Evolutionary conservation across 2,888 invertebrate genomes (phyloP), one percentile per base, ranked within the genome.

Genomic region (Achlya flavicornis): DNA sequence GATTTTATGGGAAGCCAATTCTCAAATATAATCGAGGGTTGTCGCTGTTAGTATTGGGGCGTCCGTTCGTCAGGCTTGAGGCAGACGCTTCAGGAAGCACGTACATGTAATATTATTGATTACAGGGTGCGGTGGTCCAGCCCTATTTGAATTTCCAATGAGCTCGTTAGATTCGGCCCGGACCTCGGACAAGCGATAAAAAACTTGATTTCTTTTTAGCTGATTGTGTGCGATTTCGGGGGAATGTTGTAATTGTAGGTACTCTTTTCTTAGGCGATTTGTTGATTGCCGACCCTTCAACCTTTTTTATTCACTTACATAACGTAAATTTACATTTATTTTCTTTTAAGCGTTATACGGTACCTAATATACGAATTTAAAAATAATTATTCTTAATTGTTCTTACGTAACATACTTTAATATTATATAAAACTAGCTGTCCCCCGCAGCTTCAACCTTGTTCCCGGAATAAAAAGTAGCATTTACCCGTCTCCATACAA

Each of bases 21-120:
- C 53, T 19, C 53, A 53, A 53, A 53, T 53, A 19, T 53, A 53
- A 53, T 53, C 19, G 53, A 10, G 53, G 53, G 53, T 3, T 53
- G n/a, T 53, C 19, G 53, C 53, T 53, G 53, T 53, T 53, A 19
- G 19, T 53, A 19, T 53, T 53, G 19, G 8, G 10, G 72, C 77
- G 77, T 79, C 65, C 74, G 74, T 78, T 75, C 74, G 73, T 75
- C 74, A 76, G 73, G 73, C 72, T 76, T 77, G 75, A 75, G 77
- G 78, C 79, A 74, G 80, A 68, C 80, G 81, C 85, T 90, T 87
- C 85, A 88, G 90, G 87, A 90, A 88, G 85, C 91, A 90, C 91
- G 91, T 92, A 91, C 92, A 87, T 90, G 89, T 92, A 91, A 92
- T 93, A 92, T 92, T 92, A 93, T 93, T 93, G 93, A 93, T 93